These are phyloP conservation scores for Molorchus minor DNA, from an alignment of 2,888 invertebrate genomes.

Conservation along the genomic window DNA sequence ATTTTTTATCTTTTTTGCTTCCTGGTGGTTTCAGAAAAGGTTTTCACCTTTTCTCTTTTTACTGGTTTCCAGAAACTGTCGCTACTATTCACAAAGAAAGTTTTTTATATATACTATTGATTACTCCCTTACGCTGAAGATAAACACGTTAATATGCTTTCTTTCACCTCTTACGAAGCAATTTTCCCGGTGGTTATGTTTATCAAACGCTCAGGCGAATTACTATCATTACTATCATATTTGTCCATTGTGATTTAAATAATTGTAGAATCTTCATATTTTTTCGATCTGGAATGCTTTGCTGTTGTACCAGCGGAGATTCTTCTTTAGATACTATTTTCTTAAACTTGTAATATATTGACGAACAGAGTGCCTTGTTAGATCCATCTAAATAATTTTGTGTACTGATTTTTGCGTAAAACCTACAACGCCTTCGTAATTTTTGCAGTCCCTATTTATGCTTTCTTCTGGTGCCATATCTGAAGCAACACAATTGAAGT, in stretches of 20 bases:
- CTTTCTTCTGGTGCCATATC: too few relatives aligned
- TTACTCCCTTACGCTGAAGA: neutral
- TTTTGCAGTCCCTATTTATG: too few relatives aligned
- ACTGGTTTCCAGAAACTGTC: neutral
- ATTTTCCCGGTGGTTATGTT: neutral
- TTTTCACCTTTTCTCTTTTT: neutral
- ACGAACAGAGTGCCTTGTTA: too few relatives aligned
- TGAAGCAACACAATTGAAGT: too few relatives aligned
- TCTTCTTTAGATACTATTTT: neutral
- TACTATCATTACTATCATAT: neutral
- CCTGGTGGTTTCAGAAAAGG: neutral
- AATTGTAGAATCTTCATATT: neutral
- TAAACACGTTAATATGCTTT: neutral
- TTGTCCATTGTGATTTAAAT: conserved; percentile 1
- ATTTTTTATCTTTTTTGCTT: neutral
- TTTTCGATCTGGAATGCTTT: neutral
- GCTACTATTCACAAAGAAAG: neutral
- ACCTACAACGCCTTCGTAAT: too few relatives aligned
- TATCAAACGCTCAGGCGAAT: neutral
- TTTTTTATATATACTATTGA: neutral
- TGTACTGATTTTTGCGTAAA: too few relatives aligned
- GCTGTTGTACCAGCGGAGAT: neutral
- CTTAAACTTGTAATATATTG: too few relatives aligned
- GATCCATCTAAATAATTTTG: too few relatives aligned
- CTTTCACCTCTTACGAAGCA: neutral